Conservation (phyloP, 2,888 invertebrate genomes). For the Netelia virgata region DNA sequence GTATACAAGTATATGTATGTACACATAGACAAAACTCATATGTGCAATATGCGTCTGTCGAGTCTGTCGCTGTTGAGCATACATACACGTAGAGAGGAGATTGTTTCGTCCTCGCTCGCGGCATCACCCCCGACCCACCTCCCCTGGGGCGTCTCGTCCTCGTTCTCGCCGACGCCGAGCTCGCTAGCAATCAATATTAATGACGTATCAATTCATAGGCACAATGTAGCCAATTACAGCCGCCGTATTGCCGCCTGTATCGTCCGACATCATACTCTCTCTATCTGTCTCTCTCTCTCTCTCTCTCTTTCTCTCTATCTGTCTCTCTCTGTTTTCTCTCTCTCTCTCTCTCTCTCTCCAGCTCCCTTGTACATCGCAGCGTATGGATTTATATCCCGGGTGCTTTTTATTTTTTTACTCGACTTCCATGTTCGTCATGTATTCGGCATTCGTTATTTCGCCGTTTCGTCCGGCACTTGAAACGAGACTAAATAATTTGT, state of each 20-base stretch:
- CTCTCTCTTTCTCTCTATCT: slow-evolving; percentile 15
- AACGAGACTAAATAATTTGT: no score
- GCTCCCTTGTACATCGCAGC: neutral
- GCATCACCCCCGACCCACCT: slow-evolving; percentile 30
- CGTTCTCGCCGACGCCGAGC: slow-evolving; percentile 71
- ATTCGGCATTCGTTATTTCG: neutral
- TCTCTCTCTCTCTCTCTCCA: slow-evolving; percentile 46
- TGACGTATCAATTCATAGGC: slow-evolving; percentile 81
- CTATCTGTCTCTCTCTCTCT: slow-evolving; percentile 44
- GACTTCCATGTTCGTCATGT: neutral
- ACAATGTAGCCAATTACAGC: slow-evolving; percentile 79
- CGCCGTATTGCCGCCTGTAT: slow-evolving; percentile 69
- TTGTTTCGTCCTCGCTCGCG: slow-evolving; percentile 51
- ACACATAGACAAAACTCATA: neutral
- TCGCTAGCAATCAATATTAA: slow-evolving; percentile 80
- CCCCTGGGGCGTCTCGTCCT: slow-evolving; percentile 33
- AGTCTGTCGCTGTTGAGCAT: neutral
- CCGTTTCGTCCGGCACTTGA: no score
- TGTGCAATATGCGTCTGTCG: neutral
- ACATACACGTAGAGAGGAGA: slow-evolving; percentile 32
- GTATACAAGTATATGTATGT: neutral
- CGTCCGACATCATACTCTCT: slow-evolving; percentile 30
- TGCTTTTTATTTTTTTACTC: neutral
- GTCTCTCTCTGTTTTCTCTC: slow-evolving; percentile 50
- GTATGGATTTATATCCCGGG: neutral